These are phyloP conservation scores for Macrotus californicus DNA, from an alignment of 2,113 vertebrate genomes.

Conservation along the genomic window DNA sequence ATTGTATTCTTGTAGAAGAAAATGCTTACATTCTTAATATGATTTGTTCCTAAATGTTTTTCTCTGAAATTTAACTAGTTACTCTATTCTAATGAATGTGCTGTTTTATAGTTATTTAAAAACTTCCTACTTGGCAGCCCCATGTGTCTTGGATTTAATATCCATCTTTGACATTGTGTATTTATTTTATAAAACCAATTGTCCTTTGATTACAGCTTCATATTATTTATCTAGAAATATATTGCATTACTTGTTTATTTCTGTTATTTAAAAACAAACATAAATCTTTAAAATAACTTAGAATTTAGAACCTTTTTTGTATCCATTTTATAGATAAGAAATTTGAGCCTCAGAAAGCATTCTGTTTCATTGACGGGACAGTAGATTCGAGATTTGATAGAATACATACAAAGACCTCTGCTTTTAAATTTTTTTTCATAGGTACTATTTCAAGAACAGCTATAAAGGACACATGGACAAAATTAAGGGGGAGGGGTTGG, in stretches of 20 bases:
- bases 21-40: background rate
- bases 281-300: background rate
- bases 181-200: background rate
- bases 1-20: background rate
- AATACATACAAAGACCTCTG: background rate
- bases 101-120: background rate
- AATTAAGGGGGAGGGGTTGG: no score
- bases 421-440: background rate
- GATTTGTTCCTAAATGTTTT: background rate
- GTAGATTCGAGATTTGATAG: background rate
- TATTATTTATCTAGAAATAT: background rate
- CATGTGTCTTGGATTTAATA: background rate
- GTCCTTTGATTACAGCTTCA: background rate
- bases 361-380: background rate
- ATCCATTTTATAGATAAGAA: background rate
- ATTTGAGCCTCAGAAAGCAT: background rate
- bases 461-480: no score
- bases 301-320: background rate
- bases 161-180: background rate
- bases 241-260: background rate
- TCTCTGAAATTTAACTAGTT: background rate
- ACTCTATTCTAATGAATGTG: background rate
- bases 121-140: background rate
- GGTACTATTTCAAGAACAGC: background rate
- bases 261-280: background rate